Base-by-base conservation (phyloP, 2,113 vertebrate genomes). In the Pachycephala philippinensis region DNA sequence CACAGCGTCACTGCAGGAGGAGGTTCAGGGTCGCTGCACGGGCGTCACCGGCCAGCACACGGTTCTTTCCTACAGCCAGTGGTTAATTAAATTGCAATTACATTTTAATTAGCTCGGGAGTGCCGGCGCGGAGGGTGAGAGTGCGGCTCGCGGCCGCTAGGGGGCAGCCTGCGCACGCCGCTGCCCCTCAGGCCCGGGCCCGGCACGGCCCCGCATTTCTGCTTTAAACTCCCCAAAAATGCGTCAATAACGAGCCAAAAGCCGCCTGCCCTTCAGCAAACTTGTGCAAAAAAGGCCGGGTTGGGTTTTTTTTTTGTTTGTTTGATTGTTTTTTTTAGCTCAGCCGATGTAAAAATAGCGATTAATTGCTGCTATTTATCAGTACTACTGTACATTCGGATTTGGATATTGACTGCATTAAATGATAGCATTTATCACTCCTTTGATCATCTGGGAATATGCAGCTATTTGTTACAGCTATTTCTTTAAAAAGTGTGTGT, bases 401-500 rank as follows among this genome's bases (percentile, higher is more conserved):
- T 91, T 80, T 93, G 79, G n/a, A 14, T 68, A 76, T 70, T 69
- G 79, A 26, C 47, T 65, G 88, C 81, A 53, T 85, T 95, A 91
- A 93, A 89, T 15, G 22, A 61, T 57, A 54, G 74, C 4, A 47
- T 89, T 93, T 93, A 94, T 69, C 44, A 57, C 42, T 87, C 74
- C 76, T 37, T 40, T 83, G 84, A 92, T 94, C 28, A 6, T 69
- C 64, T 63, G 82, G 64, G 35, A 91, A 80, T 56, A 87, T 84
- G 69, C 68, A 92, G 96, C 13, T 57, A 45, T 80, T 79, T 4
- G 1, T 40, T 86, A 35, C n/a, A 83, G 53, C n/a, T 72, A 15
- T 93, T 96, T 80, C 52, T 81, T 95, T 86, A 57, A 70, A 70
- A 96, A 90, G 56, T 54, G 26, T 78, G 42, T 57, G 42, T 84